Conservation (phyloP, 2,888 invertebrate species). For the Cetonia aurata region DNA sequence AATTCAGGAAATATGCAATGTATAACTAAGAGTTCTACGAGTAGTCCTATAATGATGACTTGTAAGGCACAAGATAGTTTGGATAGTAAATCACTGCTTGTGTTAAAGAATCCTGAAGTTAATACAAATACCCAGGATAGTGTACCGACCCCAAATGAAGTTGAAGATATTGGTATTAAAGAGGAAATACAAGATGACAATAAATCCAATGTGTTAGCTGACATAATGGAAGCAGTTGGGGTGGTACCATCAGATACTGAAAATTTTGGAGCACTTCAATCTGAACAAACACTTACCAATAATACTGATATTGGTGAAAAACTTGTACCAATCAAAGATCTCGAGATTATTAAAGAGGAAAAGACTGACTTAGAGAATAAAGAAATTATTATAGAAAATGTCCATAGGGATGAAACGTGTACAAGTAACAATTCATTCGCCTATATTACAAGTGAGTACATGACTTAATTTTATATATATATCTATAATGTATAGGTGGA, state of each 20-base stretch:
- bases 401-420: constrained; percentile 8
- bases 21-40: constrained; percentile 53
- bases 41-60: constrained; percentile 52
- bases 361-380: constrained; percentile 38
- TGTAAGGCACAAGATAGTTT: constrained; percentile 49
- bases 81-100: constrained; percentile 42
- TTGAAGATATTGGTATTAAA: constrained; percentile 15
- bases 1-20: constrained; percentile 55
- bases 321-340: constrained; percentile 11
- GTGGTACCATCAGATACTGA: constrained; percentile 49
- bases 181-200: constrained; percentile 27
- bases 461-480: too few species aligned
- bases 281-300: constrained; percentile 38
- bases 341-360: constrained; percentile 15
- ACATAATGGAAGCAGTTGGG: constrained; percentile 53
- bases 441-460: constrained; percentile 36
- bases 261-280: constrained; percentile 50
- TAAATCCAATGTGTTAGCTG: constrained; percentile 52
- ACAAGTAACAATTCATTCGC: constrained; percentile 20
- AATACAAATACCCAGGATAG: neutral
- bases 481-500: too few species aligned
- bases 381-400: constrained; percentile 14
- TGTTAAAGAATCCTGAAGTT: constrained; percentile 37
- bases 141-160: neutral
- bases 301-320: constrained; percentile 1